A percentile compares a stretch with the other conserved stretches of the same genome.
These are phyloP conservation scores for Contarinia nasturtii DNA, from an alignment of 1,140 invertebrate genomes.

Conservation along the genomic window DNA sequence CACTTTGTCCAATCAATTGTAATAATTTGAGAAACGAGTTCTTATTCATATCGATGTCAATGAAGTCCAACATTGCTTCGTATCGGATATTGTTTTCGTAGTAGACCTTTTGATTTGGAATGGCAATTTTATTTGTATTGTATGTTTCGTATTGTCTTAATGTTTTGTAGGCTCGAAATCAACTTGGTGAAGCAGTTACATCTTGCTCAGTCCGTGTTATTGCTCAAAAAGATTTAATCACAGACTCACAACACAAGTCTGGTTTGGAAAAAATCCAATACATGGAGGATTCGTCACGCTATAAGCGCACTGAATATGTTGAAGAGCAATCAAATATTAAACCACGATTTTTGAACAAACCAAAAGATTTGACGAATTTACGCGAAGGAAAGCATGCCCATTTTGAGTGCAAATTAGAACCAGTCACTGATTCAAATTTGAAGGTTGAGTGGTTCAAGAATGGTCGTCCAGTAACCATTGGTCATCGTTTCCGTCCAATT, in stretches of 20 bases:
- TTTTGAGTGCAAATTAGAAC: constrained; percentile 94
- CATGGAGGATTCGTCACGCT: constrained; percentile 69
- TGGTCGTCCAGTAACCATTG: constrained; percentile 68
- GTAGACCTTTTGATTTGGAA: no score
- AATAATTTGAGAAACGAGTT: no score
- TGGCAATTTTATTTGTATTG: no score
- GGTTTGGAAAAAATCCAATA: constrained; percentile 81
- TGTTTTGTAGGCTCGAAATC: no score
- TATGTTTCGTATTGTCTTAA: no score
- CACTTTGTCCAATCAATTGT: no score
- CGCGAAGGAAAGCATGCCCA: constrained; percentile 85
- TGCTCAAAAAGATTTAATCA: constrained; percentile 67
- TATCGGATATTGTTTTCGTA: no score
- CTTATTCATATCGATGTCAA: no score
- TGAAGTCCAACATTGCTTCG: no score
- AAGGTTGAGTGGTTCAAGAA: constrained; percentile 91
- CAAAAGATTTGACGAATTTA: constrained; percentile 67
- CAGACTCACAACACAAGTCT: constrained; percentile 71
- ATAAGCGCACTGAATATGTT: constrained; percentile 59
- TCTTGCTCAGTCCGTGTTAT: constrained; percentile 73
- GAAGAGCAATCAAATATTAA: constrained; percentile 68
- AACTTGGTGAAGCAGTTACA: constrained; percentile 84
- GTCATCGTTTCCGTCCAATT: constrained; percentile 80
- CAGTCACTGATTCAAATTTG: constrained; percentile 84
- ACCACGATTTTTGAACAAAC: constrained; percentile 67